phyloP scores from a whole-genome alignment of 2,113 vertebrate genomes.

The Cyanoderma ruficeps region DNA sequence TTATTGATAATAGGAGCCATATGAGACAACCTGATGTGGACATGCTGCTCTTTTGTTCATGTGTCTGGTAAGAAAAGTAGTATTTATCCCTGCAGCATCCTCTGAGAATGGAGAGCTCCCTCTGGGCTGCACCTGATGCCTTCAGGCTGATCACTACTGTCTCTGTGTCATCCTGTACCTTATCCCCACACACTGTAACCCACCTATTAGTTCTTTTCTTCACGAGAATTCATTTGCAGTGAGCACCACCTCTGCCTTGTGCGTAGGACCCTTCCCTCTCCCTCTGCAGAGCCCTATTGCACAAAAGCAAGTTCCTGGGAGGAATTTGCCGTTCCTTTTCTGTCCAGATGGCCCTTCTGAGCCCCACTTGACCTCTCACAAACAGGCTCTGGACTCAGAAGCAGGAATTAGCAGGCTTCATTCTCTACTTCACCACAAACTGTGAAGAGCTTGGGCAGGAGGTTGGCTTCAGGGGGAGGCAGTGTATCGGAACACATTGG shows the following conservation, averaged over 20 bases:
- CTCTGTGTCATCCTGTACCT: background rate
- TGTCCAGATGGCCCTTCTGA: conserved; percentile 12
- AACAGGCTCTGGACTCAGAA: background rate
- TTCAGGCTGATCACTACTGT: background rate
- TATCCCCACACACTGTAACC: background rate
- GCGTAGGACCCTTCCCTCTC: background rate
- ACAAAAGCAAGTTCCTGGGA: background rate
- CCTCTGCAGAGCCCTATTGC: background rate
- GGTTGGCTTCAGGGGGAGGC: conserved; percentile 51
- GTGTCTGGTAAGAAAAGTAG: background rate
- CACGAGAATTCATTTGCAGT: background rate
- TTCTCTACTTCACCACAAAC: background rate
- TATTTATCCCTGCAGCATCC: background rate
- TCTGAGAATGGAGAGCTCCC: background rate
- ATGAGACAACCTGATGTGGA: background rate
- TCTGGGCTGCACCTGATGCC: background rate
- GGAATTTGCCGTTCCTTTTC: background rate
- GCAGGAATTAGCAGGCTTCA: background rate
- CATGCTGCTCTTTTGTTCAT: background rate
- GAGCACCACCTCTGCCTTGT: background rate
- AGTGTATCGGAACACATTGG: background rate
- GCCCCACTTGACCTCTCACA: conserved; percentile 1
- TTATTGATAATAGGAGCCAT: background rate
- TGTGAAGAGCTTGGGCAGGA: conserved; percentile 44
- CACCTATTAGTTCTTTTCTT: background rate